These are phyloP conservation scores for Tanypteryx hageni DNA, from an alignment of 2,888 invertebrate species.

Conservation along the genomic window DNA sequence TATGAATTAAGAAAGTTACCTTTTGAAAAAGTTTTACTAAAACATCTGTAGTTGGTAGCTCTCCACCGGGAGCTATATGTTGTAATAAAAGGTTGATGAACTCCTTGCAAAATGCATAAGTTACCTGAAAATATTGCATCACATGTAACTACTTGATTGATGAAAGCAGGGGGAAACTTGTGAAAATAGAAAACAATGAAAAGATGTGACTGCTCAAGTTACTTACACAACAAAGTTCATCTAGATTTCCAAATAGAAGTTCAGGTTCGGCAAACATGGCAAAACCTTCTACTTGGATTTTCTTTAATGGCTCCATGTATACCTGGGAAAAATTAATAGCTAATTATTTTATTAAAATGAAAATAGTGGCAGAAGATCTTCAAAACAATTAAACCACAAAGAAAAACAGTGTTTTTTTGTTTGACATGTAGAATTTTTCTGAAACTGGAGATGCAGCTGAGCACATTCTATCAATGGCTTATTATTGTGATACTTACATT, in stretches of 20 bases:
- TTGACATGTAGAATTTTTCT: background rate
- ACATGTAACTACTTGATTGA: background rate
- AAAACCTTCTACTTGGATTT: conserved; percentile 81
- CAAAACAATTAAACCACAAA: background rate
- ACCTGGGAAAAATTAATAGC: conserved; percentile 74
- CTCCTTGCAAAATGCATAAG: conserved; percentile 79
- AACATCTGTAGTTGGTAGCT: conserved; percentile 77
- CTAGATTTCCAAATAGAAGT: conserved; percentile 80
- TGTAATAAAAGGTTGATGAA: conserved; percentile 77
- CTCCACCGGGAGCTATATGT: conserved; percentile 74
- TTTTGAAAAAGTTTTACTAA: conserved; percentile 78
- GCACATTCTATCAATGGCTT: background rate
- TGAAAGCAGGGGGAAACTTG: background rate
- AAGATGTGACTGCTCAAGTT: background rate
- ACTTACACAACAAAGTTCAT: conserved; percentile 79
- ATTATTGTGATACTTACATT: conserved; percentile 74
- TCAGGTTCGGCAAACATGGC: conserved; percentile 81
- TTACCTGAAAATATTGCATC: conserved; percentile 74
- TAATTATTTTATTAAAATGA: background rate
- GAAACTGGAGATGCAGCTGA: background rate
- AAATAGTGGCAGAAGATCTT: background rate
- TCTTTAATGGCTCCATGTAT: conserved; percentile 81
- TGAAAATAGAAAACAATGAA: background rate
- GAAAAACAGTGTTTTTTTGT: too few species aligned
- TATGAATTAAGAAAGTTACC: conserved; percentile 71